Evolutionary conservation across 2,888 invertebrate species (phyloP), one percentile per base, ranked within the genome.

Genomic region (Athetis lepigone): DNA sequence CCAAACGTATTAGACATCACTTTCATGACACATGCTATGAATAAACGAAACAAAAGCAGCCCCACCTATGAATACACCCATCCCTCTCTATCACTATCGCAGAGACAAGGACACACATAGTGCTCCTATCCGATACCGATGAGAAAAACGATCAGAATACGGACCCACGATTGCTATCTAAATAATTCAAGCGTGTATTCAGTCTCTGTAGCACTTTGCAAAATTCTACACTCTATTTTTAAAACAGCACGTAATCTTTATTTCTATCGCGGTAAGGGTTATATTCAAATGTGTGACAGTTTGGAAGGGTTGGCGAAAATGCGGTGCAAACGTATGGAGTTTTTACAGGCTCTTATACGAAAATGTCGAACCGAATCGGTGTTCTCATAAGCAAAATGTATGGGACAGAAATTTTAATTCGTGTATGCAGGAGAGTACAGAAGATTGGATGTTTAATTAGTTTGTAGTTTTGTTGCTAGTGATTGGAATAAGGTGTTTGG

Each of bases 71-170:
- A 77, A 69, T 74, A 70, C 56, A 58, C n/a, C 70, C 77, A 56
- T 87, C 90, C 67, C 84, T 79, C 65, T 87, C 85, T 54, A 63
- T 57, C 77, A 55, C 55, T 66, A 72, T 61, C 55, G n/a, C 66
- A 62, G 43, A 78, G 79, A 84, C 58, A 68, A 82, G 81, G 89
- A 88, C 76, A 61, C 68, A 75, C 57, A 64, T 77, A 77, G 61
- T 79, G 78, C 82, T 84, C 79, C 84, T 83, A 88, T 88, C 86
- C 87, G 89, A 92, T 91, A 88, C 89, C 89, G 89, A 92, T 90
- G 92, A 91, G 92, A 92, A 90, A 90, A 91, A 92, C 90, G 93
- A 93, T 93, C 92, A 90, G 92, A 90, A 92, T 91, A 92, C 91
- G 87, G 89, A 90, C 89, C 88, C 90, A 90, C 90, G 93, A 93